phyloP scores from a whole-genome alignment of 2,113 vertebrate genomes.

The Scopus umbretta region DNA sequence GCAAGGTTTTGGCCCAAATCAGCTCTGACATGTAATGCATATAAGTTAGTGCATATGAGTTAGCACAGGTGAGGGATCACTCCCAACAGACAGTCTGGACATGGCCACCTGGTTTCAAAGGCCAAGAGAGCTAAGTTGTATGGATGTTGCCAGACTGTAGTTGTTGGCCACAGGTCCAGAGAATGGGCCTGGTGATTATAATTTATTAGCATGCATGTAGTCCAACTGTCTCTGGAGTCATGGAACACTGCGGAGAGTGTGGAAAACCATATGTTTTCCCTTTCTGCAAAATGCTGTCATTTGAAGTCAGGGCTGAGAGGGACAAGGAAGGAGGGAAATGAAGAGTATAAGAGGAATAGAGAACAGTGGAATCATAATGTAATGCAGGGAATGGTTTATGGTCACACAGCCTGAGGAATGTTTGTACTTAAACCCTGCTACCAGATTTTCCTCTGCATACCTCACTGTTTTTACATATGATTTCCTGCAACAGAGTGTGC shows the following conservation, averaged over 20 bases:
- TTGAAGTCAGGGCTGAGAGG: not conserved
- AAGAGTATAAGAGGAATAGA: not conserved
- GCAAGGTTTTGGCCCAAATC: not conserved
- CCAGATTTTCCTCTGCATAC: not conserved
- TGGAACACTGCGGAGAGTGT: not conserved
- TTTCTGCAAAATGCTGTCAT: not conserved
- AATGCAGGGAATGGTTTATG: not conserved
- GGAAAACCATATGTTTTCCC: not conserved
- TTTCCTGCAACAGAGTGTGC: not conserved
- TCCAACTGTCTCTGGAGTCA: not conserved
- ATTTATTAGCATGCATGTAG: not conserved
- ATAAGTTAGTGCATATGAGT: not conserved
- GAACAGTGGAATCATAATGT: not conserved
- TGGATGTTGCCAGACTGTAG: not conserved
- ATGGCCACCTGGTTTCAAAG: not conserved
- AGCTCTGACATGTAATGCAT: fast-evolving
- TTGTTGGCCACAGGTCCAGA: not conserved
- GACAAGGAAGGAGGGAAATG: not conserved
- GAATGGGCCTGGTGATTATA: not conserved
- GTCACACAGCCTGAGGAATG: not conserved
- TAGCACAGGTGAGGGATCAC: not conserved
- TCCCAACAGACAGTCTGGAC: not conserved
- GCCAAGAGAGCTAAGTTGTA: not conserved
- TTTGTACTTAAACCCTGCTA: not conserved
- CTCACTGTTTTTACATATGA: not conserved